Conservation (phyloP, 2,113 vertebrate species). For the Chlorocebus sabaeus region DNA sequence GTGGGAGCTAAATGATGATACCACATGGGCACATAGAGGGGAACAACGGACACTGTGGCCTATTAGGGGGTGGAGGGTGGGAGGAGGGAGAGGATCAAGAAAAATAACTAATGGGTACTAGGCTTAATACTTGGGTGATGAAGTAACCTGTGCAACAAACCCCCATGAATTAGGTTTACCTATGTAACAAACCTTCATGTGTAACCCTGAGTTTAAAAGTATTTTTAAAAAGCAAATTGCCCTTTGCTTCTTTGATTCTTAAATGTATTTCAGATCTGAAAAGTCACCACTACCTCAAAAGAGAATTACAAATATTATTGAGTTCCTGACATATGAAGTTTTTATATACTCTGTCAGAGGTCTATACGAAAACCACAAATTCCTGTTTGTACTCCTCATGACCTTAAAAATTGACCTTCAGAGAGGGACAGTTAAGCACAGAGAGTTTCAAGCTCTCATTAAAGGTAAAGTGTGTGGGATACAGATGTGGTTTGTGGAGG, state of each 20-base stretch:
- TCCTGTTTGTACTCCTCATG: conserved; percentile 85
- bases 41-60: too few species aligned
- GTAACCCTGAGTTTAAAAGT: too few species aligned
- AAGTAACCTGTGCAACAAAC: too few species aligned
- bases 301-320: conserved; percentile 85
- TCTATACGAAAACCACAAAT: conserved; percentile 86
- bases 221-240: not conserved
- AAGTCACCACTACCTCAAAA: conserved; percentile 85
- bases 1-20: too few species aligned
- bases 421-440: conserved; percentile 79
- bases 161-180: too few species aligned
- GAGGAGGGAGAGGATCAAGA: too few species aligned
- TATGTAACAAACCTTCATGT: too few species aligned
- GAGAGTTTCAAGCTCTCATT: conserved; percentile 84
- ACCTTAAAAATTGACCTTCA: conserved; percentile 87
- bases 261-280: conserved; percentile 78
- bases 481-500: not conserved
- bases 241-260: conserved; percentile 15
- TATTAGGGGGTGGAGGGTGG: too few species aligned
- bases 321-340: conserved; percentile 83
- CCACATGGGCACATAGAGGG: too few species aligned
- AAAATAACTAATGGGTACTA: too few species aligned
- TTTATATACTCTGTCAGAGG: conserved; percentile 84
- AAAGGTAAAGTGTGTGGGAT: conserved; percentile 76
- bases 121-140: too few species aligned